Evolutionary conservation across 2,797 vertebrate species (phyloP).

Genomic region (Allobates femoralis): DNA sequence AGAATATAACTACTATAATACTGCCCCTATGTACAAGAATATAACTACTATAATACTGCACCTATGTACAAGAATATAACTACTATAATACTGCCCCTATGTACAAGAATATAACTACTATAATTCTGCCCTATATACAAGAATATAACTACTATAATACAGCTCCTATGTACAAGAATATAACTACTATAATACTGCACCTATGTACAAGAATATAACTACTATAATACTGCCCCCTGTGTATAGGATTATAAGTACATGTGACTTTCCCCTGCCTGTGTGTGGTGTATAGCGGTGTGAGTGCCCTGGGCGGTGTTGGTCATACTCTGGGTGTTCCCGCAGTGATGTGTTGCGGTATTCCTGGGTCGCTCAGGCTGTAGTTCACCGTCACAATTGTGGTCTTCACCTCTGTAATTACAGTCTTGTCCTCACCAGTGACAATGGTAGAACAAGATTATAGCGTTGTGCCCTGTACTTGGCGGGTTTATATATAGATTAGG

Average conservation of each 20-base stretch:
- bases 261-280: too few species aligned
- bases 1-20: slow-evolving; percentile 24
- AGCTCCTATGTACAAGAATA: background rate
- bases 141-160: background rate
- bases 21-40: slow-evolving; percentile 11
- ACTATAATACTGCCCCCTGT: slow-evolving; percentile 5
- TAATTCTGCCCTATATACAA: too few species aligned
- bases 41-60: slow-evolving; percentile 7
- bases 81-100: slow-evolving; percentile 12
- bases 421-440: background rate
- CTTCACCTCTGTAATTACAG: slow-evolving; percentile 6
- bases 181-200: background rate
- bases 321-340: background rate
- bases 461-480: background rate
- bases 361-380: background rate
- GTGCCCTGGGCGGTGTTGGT: background rate
- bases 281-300: too few species aligned
- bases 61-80: background rate
- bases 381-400: background rate
- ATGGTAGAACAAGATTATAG: slow-evolving; percentile 4
- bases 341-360: background rate
- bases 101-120: background rate
- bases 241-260: background rate
- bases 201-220: background rate
- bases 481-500: background rate